Conservation (phyloP, 2,113 vertebrate species). For the Eolophus roseicapilla region DNA sequence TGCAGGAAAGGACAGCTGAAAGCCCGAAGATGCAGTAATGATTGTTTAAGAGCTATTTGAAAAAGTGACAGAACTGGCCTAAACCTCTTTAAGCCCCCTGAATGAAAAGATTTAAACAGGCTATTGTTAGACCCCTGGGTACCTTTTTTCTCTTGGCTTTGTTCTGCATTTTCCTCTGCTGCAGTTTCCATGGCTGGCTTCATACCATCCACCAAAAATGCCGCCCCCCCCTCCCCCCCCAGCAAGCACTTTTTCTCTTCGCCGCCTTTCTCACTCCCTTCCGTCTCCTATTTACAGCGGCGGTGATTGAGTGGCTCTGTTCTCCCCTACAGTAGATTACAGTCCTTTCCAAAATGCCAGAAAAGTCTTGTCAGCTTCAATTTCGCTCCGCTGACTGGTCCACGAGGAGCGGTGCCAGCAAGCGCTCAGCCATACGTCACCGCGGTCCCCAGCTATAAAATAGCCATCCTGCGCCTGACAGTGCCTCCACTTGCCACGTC, state of each 20-base stretch:
- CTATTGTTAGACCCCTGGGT: conserved; percentile 81
- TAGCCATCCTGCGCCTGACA: conserved; percentile 48
- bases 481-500: conserved; percentile 19
- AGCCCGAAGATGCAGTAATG: conserved; percentile 53
- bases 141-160: conserved; percentile 92
- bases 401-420: conserved; percentile 75
- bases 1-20: conserved; percentile 22
- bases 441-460: conserved; percentile 75
- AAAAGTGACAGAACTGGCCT: conserved; percentile 70
- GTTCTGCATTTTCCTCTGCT: conserved; percentile 88
- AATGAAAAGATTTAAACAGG: conserved; percentile 81
- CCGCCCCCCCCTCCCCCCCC: conserved; percentile 72
- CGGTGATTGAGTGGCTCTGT: conserved; percentile 76
- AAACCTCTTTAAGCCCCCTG: conserved; percentile 74
- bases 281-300: conserved; percentile 70
- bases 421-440: conserved; percentile 72
- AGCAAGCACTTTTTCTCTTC: conserved; percentile 79
- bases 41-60: conserved; percentile 65
- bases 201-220: conserved; percentile 91
- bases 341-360: conserved; percentile 77
- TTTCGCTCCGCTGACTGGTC: conserved; percentile 77
- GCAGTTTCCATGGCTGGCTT: conserved; percentile 95
- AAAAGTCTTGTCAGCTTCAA: conserved; percentile 77
- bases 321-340: conserved; percentile 76
- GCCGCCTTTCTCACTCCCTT: conserved; percentile 72